Evolutionary conservation across 2,113 vertebrate genomes (phyloP).

Genomic region (Dendropsophus ebraccatus): DNA sequence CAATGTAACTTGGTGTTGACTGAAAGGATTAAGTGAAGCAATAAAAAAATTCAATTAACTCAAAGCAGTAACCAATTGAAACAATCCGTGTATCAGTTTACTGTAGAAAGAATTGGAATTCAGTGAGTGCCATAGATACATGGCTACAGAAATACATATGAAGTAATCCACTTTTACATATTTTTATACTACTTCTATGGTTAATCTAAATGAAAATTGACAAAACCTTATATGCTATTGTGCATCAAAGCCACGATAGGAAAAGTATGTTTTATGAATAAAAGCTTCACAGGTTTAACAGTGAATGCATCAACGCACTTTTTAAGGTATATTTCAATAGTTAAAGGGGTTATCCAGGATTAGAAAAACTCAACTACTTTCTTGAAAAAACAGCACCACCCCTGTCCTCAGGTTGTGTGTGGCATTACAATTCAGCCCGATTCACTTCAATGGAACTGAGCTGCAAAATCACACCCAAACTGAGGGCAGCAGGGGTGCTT

Average conservation of each 20-base stretch:
- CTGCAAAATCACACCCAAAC: too few relatives aligned
- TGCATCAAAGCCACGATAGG: background rate
- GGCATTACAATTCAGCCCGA: too few relatives aligned
- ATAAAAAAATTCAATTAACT: constrained; percentile 58
- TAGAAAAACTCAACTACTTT: too few relatives aligned
- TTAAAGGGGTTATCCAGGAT: too few relatives aligned
- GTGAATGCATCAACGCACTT: background rate
- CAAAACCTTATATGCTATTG: background rate
- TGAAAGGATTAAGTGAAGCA: constrained; percentile 58
- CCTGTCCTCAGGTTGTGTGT: too few relatives aligned
- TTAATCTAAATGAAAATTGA: background rate
- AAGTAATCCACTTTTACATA: background rate
- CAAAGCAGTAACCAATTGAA: constrained; percentile 47
- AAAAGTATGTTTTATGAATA: background rate
- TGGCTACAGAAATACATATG: background rate
- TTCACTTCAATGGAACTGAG: too few relatives aligned
- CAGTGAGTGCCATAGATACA: background rate
- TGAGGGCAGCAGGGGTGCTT: too few relatives aligned
- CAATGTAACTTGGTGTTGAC: constrained; percentile 56
- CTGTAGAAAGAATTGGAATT: background rate
- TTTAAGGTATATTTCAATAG: too few relatives aligned
- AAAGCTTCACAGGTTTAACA: background rate
- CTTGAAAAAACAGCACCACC: too few relatives aligned
- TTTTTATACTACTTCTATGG: background rate
- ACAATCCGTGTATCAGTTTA: constrained; percentile 18